Conservation (phyloP, 2,113 vertebrate species). For the Tragelaphus buxtoni region DNA sequence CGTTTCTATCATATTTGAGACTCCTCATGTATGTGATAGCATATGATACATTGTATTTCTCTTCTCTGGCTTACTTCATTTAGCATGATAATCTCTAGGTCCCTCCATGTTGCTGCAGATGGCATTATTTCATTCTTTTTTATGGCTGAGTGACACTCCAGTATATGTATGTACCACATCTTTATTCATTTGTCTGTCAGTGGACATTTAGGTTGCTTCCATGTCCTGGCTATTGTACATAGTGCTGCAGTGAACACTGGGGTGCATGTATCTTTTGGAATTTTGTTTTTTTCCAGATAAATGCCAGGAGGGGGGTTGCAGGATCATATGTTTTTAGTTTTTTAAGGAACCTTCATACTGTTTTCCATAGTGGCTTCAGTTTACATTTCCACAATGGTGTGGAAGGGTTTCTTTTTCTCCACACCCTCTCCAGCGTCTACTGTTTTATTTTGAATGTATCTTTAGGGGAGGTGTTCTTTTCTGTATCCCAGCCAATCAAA, state of each 20-base stretch:
- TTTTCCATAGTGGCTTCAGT: neutral
- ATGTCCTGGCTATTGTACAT: neutral
- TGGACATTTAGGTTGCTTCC: neutral
- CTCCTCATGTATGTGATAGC: neutral
- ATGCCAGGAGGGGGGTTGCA: neutral
- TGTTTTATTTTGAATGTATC: neutral
- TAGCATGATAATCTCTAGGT: neutral
- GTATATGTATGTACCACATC: neutral
- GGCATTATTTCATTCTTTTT: neutral
- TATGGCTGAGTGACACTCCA: neutral
- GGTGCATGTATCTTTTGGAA: neutral
- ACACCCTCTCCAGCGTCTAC: neutral
- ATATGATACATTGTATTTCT: neutral
- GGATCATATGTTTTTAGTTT: neutral
- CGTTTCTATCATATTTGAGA: neutral
- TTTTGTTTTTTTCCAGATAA: neutral
- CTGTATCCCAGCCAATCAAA: neutral
- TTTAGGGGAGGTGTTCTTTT: neutral
- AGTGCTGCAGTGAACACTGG: neutral
- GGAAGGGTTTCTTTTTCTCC: neutral
- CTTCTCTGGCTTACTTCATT: neutral
- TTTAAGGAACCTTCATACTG: neutral
- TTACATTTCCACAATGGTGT: neutral
- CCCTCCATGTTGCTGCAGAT: neutral
- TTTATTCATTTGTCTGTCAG: neutral